These are phyloP conservation scores for Epinephelus awoara DNA, from an alignment of 2,797 vertebrate genomes.

Conservation along the genomic window DNA sequence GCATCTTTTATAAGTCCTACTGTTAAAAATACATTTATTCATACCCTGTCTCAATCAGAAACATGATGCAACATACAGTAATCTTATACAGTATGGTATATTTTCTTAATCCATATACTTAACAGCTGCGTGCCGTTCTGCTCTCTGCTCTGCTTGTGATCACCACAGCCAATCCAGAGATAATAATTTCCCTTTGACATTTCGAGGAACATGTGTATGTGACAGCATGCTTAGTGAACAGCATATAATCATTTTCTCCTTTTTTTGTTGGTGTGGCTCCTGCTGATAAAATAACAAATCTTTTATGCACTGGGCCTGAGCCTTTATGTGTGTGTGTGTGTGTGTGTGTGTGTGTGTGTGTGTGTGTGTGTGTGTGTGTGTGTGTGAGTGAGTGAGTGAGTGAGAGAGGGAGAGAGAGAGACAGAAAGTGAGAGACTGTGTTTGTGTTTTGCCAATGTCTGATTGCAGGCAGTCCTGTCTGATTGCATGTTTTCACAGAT, in stretches of 20 bases:
- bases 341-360: not conserved
- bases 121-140: not conserved
- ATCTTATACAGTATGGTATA: slow-evolving; percentile 12
- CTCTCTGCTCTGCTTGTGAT: slow-evolving; percentile 20
- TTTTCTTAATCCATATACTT: slow-evolving; percentile 16
- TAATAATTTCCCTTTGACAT: slow-evolving; percentile 60
- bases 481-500: slow-evolving; percentile 51
- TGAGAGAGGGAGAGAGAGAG: not conserved
- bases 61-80: slow-evolving; percentile 59
- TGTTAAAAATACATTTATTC: slow-evolving; percentile 54
- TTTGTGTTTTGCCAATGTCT: slow-evolving; percentile 37
- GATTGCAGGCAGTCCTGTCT: slow-evolving; percentile 39
- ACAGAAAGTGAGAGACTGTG: not conserved
- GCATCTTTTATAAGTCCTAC: slow-evolving; percentile 43
- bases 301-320: slow-evolving; percentile 2
- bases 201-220: slow-evolving; percentile 40
- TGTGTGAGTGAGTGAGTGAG: no score
- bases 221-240: slow-evolving; percentile 33
- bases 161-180: slow-evolving; percentile 21
- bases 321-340: not conserved
- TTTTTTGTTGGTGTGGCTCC: slow-evolving; percentile 27
- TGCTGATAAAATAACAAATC: slow-evolving; percentile 40
- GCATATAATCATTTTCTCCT: slow-evolving; percentile 38
- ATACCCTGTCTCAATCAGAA: slow-evolving; percentile 29
- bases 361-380: no score